Conservation (phyloP, 1,140 invertebrate species). For the Eueides isabella region DNA sequence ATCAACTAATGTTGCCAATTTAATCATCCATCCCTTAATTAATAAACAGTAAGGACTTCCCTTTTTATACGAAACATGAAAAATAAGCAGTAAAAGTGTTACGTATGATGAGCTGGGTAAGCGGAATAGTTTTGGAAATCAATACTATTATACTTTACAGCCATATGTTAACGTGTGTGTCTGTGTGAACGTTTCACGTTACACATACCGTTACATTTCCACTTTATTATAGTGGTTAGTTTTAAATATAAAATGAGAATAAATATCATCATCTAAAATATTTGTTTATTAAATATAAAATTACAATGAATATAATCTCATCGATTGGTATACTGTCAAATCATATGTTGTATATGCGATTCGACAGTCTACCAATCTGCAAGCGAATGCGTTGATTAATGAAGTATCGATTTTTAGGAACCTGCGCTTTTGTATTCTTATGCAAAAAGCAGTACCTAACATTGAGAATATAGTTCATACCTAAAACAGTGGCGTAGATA, state of each 20-base stretch:
- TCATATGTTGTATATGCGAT: no score
- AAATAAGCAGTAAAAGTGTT: neutral
- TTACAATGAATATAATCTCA: neutral
- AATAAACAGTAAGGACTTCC: neutral
- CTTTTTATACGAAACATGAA: neutral
- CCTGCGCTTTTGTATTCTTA: conserved; percentile 31
- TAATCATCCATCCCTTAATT: neutral
- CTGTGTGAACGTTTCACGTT: conserved; percentile 68
- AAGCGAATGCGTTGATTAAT: conserved; percentile 17
- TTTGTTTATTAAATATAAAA: neutral
- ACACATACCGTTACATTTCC: conserved; percentile 69
- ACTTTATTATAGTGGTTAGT: conserved; percentile 34
- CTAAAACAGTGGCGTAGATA: conserved; percentile 13
- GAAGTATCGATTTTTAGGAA: conserved; percentile 26
- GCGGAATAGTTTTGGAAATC: conserved; percentile 52
- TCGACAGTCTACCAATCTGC: neutral
- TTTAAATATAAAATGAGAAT: neutral
- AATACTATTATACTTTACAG: conserved; percentile 57
- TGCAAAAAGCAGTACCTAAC: conserved; percentile 17
- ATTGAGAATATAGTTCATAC: conserved; percentile 7
- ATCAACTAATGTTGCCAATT: neutral
- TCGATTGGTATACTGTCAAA: neutral
- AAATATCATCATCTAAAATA: no score
- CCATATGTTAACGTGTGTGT: conserved; percentile 78
- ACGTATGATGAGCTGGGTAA: conserved; percentile 12